Base-by-base conservation (phyloP, 2,113 vertebrate genomes). In the Pseudolaguvia tuberculata region DNA sequence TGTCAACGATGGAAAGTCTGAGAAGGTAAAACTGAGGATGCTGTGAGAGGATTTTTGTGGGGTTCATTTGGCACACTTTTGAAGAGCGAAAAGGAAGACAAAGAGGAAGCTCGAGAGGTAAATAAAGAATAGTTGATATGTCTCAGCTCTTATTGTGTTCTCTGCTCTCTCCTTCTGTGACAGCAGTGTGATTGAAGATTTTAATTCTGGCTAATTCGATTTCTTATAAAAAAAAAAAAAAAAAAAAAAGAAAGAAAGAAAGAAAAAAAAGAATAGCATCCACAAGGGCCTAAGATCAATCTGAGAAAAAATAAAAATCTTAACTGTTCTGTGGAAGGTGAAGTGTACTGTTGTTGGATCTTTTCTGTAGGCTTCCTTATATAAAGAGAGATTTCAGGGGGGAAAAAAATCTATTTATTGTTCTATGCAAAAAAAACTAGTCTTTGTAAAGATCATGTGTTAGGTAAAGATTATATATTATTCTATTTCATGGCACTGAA, bases 101-200 rank as follows among this genome's bases (percentile, higher is more conserved):
- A 59, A 51, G 52, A 77, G 55, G 73, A 65, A 66, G 9, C 75
- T 61, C 25, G 65, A 29, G 25, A 75, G 72, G 73, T 76, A 81
- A 76, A 76, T 71, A 66, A 55, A 55, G 69, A 72, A 25, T 29
- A 27, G 59, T 27, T 72, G 72, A 78, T 57, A 75, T 63, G 65
- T 20, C 5, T 57, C n/a, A 31, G 69, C 52, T 53, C 18, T 72
- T 52, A 31, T 62, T 74, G 77, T 69, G 45, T 35, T 53, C 66
- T 74, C 31, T 75, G 66, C 48, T 74, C 42, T 70, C 48, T 35
- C 23, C 21, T 73, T 62, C 20, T 55, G 76, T 75, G 72, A 66
- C 79, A 75, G 72, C 29, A 29, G 13, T 9, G 72, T 81, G 79
- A 81, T 81, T 78, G 79, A 81, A 48, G 72, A 71, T 81, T 81